Base-by-base conservation (phyloP, 2,113 vertebrate genomes). In the Galemys pyrenaicus region DNA sequence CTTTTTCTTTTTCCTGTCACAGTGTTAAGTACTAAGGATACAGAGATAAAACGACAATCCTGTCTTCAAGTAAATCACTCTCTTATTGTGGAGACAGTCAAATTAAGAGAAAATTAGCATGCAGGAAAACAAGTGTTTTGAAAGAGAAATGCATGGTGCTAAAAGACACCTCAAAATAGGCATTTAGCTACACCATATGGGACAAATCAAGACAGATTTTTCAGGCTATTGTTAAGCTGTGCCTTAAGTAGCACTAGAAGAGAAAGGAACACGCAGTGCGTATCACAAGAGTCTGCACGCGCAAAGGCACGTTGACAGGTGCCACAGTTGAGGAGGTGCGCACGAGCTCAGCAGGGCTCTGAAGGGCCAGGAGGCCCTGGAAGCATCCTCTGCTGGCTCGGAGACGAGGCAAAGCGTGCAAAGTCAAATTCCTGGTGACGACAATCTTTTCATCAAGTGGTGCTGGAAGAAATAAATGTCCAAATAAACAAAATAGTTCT, bases 51-150 rank as follows among this genome's bases (percentile, higher is more conserved):
- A 77, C 37, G 32, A 32, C 28, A 70, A 49, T 28, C 0, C 3
- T 62, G 39, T 71, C 79, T 71, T 49, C 46, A 89, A 64, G 65
- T 67, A 84, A 75, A 82, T 89, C 41, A 70, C 28, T 78, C 9
- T 56, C 87, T 87, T 5, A 5, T 30, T 82, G 19, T 3, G 58
- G 37, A 87, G 30, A 92, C 2, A 75, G 16, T 26, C 30, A 30
- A 74, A 51, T n/a, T 39, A 80, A 46, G 32, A 94, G 62, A 91
- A 94, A 85, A 78, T 74, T 35, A 86, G 30, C 32, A 30, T 30
- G n/a, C 22, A 24, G 11, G 0, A 58, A 85, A 35, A 74, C 16
- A 83, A 92, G 17, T 15, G 24, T 89, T 87, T 71, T 91, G 28
- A 54, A 54, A 77, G 51, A 91, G 24, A 24, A 77, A 81, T 81